phyloP scores from a whole-genome alignment of 2,888 invertebrate genomes.

The Eupithecia exiguata region DNA sequence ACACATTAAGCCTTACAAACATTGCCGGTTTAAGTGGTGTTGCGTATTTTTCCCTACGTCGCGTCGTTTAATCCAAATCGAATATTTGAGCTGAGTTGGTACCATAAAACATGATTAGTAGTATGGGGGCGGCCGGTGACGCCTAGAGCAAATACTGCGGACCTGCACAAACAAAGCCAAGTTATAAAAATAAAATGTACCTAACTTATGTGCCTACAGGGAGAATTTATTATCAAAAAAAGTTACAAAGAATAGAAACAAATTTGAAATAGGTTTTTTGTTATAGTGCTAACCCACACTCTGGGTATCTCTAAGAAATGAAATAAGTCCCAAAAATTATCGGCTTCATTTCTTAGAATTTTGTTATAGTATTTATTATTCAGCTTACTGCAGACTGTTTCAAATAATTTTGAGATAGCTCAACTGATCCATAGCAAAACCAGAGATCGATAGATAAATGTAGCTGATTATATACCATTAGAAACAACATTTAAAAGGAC shows the following conservation, averaged over 20 bases:
- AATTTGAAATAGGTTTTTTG: too few relatives aligned
- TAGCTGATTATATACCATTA: too few relatives aligned
- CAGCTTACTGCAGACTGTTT: not conserved
- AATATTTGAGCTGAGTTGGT: slow-evolving; percentile 67
- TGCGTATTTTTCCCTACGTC: slow-evolving; percentile 57
- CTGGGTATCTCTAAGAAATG: too few relatives aligned
- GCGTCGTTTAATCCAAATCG: slow-evolving; percentile 72
- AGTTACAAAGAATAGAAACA: not conserved
- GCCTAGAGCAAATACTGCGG: slow-evolving; percentile 66
- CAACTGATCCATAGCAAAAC: too few relatives aligned
- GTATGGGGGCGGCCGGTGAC: slow-evolving; percentile 63
- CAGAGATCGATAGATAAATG: too few relatives aligned
- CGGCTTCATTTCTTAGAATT: too few relatives aligned
- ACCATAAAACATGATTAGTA: slow-evolving; percentile 82
- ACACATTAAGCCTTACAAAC: slow-evolving; percentile 31
- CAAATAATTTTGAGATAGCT: not conserved
- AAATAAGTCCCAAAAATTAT: too few relatives aligned
- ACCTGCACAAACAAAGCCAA: slow-evolving; percentile 65
- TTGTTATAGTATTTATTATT: too few relatives aligned
- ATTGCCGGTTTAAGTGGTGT: slow-evolving; percentile 30
- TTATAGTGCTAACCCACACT: too few relatives aligned
- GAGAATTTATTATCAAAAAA: not conserved
- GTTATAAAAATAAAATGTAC: slow-evolving; percentile 13
- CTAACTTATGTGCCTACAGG: not conserved
- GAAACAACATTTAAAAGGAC: too few relatives aligned